Evolutionary conservation across 2,113 vertebrate species (phyloP).

Genomic region (Paradoxurus hermaphroditus): DNA sequence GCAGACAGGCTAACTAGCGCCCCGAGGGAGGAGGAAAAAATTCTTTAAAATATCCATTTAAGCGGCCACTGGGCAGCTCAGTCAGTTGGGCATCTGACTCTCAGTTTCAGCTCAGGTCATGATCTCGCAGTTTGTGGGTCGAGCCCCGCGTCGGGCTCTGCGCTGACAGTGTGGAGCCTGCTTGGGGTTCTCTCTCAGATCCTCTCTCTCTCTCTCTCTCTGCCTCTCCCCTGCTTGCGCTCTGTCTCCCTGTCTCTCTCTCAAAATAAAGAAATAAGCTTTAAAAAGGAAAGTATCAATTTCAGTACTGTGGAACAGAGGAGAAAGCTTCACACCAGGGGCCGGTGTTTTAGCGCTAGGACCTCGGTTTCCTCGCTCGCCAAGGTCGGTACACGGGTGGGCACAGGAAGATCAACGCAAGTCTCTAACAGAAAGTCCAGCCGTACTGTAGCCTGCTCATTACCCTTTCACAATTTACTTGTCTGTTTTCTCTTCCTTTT

Average conservation of each 20-base stretch:
- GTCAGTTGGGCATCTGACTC: too few species aligned
- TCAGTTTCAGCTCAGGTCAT: too few species aligned
- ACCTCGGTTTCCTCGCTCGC: not conserved
- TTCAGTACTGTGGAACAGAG: not conserved
- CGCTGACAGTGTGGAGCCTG: too few species aligned
- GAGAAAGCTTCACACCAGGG: not conserved
- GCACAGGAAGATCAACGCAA: not conserved
- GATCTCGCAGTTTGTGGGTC: too few species aligned
- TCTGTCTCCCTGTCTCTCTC: too few species aligned
- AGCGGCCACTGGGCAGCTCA: too few species aligned
- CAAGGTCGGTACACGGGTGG: not conserved
- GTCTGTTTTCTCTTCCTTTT: not conserved
- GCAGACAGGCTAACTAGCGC: constrained; percentile 66
- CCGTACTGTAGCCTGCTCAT: not conserved
- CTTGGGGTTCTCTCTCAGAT: too few species aligned
- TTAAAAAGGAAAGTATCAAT: not conserved
- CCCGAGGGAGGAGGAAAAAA: not conserved
- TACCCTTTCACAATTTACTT: not conserved
- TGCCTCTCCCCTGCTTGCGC: too few species aligned
- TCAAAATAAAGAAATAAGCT: too few species aligned
- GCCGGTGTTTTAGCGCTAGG: not conserved
- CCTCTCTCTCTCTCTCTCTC: too few species aligned
- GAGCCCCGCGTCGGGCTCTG: too few species aligned
- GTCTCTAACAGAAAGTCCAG: not conserved
- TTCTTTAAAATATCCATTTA: not conserved